These are phyloP conservation scores for Rachycentron canadum DNA, from an alignment of 2,797 vertebrate genomes.

Conservation along the genomic window DNA sequence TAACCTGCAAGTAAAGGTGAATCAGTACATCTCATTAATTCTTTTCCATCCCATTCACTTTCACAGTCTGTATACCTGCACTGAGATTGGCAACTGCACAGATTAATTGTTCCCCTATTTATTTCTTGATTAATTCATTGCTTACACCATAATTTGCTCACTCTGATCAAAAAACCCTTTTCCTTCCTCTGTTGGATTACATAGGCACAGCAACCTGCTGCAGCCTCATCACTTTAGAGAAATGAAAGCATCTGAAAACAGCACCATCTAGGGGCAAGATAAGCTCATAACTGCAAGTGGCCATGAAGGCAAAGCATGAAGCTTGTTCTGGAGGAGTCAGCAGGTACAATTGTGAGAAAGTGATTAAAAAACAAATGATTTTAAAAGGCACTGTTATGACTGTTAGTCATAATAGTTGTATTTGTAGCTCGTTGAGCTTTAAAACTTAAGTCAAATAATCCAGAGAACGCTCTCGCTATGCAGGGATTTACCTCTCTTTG, in stretches of 20 bases:
- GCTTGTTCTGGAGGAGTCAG: not conserved
- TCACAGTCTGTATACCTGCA: not conserved
- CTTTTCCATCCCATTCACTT: not conserved
- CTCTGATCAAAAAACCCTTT: conserved; percentile 3
- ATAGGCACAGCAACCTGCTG: conserved; percentile 13
- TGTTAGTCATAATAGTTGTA: conserved; percentile 1
- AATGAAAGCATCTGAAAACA: conserved; percentile 51
- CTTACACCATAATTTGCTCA: not conserved
- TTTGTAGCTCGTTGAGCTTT: not conserved
- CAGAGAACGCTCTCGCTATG: not conserved
- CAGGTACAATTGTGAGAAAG: not conserved
- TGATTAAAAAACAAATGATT: not conserved
- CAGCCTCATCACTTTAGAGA: conserved; percentile 1
- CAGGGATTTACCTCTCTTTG: conserved; percentile 41
- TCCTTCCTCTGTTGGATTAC: conserved; percentile 13
- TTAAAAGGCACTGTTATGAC: not conserved
- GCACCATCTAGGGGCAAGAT: conserved; percentile 76
- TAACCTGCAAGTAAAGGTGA: not conserved
- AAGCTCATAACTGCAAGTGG: conserved; percentile 32
- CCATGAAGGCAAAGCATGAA: not conserved
- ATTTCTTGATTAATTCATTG: not conserved
- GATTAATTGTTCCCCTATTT: not conserved
- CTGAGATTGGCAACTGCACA: not conserved
- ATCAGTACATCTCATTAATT: not conserved
- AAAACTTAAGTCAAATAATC: conserved; percentile 12